Conservation (phyloP, 2,888 invertebrate genomes). For the Elmis aenea region DNA sequence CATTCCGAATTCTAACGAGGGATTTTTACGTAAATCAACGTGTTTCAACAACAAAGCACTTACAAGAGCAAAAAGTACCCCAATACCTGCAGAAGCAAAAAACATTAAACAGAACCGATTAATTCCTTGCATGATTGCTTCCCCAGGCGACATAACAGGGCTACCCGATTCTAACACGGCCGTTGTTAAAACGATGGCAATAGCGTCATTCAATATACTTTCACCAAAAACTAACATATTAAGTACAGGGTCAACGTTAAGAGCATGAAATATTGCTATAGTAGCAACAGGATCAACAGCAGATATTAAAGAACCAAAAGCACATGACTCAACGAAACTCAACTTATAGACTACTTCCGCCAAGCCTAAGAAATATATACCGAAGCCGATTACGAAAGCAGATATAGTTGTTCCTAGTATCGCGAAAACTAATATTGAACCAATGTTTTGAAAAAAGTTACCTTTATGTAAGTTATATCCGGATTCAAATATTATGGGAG, state of each 20-base stretch:
- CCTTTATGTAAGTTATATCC: conserved; percentile 99
- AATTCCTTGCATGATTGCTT: conserved; percentile 83
- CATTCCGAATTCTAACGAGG: conserved; percentile 96
- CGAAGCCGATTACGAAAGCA: conserved; percentile 93
- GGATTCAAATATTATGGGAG: conserved; percentile 98
- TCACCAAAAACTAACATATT: conserved; percentile 99
- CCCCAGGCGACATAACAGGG: conserved; percentile 66
- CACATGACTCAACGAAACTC: conserved; percentile 95
- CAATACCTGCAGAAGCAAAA: conserved; percentile 96
- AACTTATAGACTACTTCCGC: conserved; percentile 88
- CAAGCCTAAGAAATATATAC: conserved; percentile 89
- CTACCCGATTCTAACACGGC: conserved; percentile 71
- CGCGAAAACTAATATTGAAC: conserved; percentile 97
- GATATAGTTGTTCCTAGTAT: conserved; percentile 96
- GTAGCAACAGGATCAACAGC: conserved; percentile 99
- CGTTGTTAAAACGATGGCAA: conserved; percentile 95
- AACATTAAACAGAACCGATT: conserved; percentile 94
- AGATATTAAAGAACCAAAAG: conserved; percentile 96
- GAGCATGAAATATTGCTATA: conserved; percentile 95
- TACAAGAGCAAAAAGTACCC: conserved; percentile 88
- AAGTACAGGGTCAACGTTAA: conserved; percentile 93
- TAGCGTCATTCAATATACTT: conserved; percentile 95
- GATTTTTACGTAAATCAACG: conserved; percentile 93
- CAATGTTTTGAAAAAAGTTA: conserved; percentile 94
- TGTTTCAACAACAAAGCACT: conserved; percentile 92